A percentile compares a stretch with the other conserved stretches of the same genome.
Evolutionary conservation across 23 tunicate genomes (phyloP).

Genomic region (Phallusia fumigata): DNA sequence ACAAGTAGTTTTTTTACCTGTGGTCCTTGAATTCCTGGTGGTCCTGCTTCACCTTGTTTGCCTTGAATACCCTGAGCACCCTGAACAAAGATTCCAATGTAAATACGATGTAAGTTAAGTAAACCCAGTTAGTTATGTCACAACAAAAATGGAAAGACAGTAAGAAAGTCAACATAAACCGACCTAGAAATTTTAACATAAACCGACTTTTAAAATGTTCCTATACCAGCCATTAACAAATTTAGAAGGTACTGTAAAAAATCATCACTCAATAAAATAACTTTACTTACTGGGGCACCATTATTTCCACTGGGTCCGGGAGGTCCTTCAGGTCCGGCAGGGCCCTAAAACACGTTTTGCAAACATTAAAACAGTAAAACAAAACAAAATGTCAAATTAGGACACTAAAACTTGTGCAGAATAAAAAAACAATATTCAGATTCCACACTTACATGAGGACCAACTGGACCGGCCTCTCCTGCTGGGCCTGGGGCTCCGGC

Average conservation of each 20-base stretch:
- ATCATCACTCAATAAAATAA: too few relatives aligned
- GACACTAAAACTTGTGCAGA: too few relatives aligned
- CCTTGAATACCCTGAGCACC: constrained; percentile 6
- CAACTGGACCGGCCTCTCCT: constrained; percentile 67
- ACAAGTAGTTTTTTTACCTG: neutral
- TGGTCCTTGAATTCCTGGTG: constrained; percentile 15
- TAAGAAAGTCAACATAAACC: neutral
- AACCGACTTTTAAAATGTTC: too few relatives aligned
- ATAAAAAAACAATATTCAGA: neutral
- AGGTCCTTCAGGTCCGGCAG: constrained; percentile 42
- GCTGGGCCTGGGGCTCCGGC: constrained; percentile 52
- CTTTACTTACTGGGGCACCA: constrained; percentile 27
- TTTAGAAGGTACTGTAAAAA: too few relatives aligned
- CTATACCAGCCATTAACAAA: too few relatives aligned
- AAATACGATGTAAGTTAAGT: too few relatives aligned
- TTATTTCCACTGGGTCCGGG: constrained; percentile 19
- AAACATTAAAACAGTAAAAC: neutral
- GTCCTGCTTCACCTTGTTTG: neutral
- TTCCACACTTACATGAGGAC: constrained; percentile 39
- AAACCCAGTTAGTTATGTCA: too few relatives aligned
- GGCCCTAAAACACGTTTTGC: constrained; percentile 14
- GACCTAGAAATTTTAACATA: too few relatives aligned
- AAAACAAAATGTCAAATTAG: neutral
- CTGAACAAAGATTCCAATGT: too few relatives aligned
- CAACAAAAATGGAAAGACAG: too few relatives aligned